Evolutionary conservation across 2,113 vertebrate genomes (phyloP), one percentile per base, ranked within the genome.

Genomic region (Boleophthalmus pectinirostris): DNA sequence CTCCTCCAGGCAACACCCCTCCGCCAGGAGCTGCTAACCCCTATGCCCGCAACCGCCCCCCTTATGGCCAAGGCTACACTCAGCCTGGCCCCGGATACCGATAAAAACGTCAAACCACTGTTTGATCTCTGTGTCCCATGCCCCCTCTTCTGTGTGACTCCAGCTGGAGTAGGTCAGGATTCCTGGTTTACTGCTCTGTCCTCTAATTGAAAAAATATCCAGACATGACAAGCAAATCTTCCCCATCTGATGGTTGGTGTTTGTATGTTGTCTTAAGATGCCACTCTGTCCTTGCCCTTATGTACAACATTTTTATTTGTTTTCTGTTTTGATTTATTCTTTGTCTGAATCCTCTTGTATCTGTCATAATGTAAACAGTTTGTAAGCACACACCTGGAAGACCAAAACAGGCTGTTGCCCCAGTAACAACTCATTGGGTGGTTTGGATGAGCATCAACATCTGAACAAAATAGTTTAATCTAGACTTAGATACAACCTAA

Each of bases 21-120:
- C 95, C 96, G 21, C 95, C 96, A 1, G 94, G 95, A 53, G 93
- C 92, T 63, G 85, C 96, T 78, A 99, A 99, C 91, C 98, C 97
- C 0, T 98, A 96, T 0, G 95, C 97, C 75, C 97, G 97, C 56
- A 97, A 94, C 85, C 97, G 97, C 0, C 96, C 95, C 1, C 94
- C 96, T 33, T 99, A 96, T 12, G 94, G 95, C 68, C 95, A 96
- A 92, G 95, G 96, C 64, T 99, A 99, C 71, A 74, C 97, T 81
- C 97, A 99, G 66, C 97, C 98, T 0, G 97, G 98, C 35, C 97
- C 97, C 0, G 97, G 98, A 43, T 99, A 99, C 91, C 96, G 96
- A 92, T 99, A 99, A 95, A 86, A 78, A 46, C 70, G 54, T 70
- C 69, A 29, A 24, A 35, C 5, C 35, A 73, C 29, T 70, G 68